These are phyloP conservation scores for Ephialtes manifestator DNA, from an alignment of 2,888 invertebrate species.

Conservation along the genomic window DNA sequence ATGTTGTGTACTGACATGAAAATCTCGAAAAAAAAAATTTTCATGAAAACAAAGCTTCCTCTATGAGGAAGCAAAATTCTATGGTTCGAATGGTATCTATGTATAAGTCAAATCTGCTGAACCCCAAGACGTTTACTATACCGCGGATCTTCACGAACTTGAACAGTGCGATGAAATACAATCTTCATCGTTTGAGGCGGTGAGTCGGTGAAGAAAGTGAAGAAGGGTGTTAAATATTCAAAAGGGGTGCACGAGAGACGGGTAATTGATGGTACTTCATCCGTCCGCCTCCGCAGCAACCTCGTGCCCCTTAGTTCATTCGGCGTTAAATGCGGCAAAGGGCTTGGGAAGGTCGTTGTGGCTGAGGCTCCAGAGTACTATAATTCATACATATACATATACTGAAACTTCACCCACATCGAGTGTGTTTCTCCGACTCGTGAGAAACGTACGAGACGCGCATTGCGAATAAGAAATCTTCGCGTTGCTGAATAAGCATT, in stretches of 20 bases:
- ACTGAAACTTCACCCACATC: conserved; percentile 10
- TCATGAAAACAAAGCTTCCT: too few species aligned
- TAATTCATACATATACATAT: conserved; percentile 4
- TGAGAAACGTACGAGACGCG: conserved; percentile 38
- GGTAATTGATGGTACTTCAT: conserved; percentile 70
- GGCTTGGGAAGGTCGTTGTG: conserved; percentile 36
- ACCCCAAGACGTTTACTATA: not conserved
- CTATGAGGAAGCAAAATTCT: not conserved
- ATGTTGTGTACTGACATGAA: too few species aligned
- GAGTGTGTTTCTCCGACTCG: conserved; percentile 11
- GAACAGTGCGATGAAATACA: not conserved
- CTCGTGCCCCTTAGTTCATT: conserved; percentile 59
- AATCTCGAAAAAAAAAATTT: too few species aligned
- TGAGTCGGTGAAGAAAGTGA: not conserved
- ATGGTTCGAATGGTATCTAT: not conserved
- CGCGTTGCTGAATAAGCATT: not conserved
- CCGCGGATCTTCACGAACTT: not conserved
- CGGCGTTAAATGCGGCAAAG: conserved; percentile 64
- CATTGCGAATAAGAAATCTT: conserved; percentile 17
- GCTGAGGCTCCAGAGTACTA: not conserved
- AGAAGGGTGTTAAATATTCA: conserved; percentile 69
- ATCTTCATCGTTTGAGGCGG: conserved; percentile 13
- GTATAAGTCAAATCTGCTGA: not conserved
- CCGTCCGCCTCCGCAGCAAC: conserved; percentile 28
- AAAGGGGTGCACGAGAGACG: conserved; percentile 50